phyloP scores from a whole-genome alignment of 1,140 invertebrate genomes.

The Archivesica marissinica region DNA sequence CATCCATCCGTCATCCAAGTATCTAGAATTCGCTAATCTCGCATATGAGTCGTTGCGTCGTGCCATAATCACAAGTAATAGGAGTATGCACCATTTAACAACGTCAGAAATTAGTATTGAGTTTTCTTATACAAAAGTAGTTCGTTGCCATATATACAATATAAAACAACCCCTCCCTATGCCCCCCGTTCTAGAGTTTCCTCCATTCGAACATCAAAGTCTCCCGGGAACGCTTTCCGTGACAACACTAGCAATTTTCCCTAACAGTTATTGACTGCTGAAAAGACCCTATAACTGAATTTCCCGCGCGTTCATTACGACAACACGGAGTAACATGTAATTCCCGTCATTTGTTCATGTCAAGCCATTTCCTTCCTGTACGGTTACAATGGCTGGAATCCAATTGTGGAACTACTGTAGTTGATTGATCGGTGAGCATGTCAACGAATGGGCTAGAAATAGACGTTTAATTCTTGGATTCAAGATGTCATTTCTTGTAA shows the following conservation, averaged over 20 bases:
- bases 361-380: constrained; percentile 56
- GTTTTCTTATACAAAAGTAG: too few species aligned
- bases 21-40: too few species aligned
- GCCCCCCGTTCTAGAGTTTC: constrained; percentile 20
- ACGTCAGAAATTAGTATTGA: too few species aligned
- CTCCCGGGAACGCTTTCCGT: constrained; percentile 20
- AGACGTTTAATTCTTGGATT: constrained; percentile 9
- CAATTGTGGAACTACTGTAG: constrained; percentile 36
- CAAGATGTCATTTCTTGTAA: not conserved
- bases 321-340: constrained; percentile 44
- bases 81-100: too few species aligned
- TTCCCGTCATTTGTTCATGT: constrained; percentile 64
- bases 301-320: constrained; percentile 51
- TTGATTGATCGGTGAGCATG: constrained; percentile 45
- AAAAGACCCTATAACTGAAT: constrained; percentile 45
- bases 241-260: constrained; percentile 51
- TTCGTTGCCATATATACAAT: too few species aligned
- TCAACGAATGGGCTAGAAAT: not conserved
- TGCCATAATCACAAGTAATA: too few species aligned
- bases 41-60: too few species aligned
- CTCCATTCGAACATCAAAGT: constrained; percentile 1
- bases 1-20: too few species aligned
- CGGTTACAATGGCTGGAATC: constrained; percentile 42
- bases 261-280: constrained; percentile 58
- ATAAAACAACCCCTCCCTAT: not conserved